Percentiles rank a stretch among this genome's conserved stretches.
Conservation (phyloP, 2,113 vertebrate species). For the Tor tambroides region DNA sequence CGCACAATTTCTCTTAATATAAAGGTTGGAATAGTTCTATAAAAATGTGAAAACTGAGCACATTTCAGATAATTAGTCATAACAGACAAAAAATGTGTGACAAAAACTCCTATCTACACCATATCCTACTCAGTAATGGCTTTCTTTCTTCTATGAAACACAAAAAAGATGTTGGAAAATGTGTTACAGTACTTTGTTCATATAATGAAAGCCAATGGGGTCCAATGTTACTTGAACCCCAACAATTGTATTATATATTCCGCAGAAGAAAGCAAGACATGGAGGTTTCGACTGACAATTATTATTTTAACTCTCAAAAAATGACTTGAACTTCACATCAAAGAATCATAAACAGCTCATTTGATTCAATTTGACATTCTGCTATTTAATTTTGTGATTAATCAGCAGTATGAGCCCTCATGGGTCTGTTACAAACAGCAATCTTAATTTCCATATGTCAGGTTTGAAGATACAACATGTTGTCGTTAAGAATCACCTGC, state of each 20-base stretch:
- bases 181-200: neutral
- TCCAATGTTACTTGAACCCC: neutral
- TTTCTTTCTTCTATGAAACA: no score
- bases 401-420: neutral
- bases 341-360: neutral
- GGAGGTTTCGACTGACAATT: no score
- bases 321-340: neutral
- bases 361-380: neutral
- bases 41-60: neutral
- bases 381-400: neutral
- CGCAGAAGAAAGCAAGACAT: no score
- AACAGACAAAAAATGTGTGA: no score
- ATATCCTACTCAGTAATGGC: no score
- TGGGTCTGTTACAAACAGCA: slow-evolving; percentile 7
- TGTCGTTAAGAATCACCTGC: neutral
- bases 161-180: neutral
- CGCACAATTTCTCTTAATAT: slow-evolving; percentile 52
- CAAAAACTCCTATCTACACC: no score
- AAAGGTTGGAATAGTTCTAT: neutral
- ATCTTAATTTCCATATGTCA: slow-evolving; percentile 28
- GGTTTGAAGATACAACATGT: slow-evolving; percentile 3
- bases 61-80: no score
- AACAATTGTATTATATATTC: no score
- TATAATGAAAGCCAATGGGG: neutral
- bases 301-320: no score